Conservation (phyloP, 2,113 vertebrate genomes). For the Panurus biarmicus region DNA sequence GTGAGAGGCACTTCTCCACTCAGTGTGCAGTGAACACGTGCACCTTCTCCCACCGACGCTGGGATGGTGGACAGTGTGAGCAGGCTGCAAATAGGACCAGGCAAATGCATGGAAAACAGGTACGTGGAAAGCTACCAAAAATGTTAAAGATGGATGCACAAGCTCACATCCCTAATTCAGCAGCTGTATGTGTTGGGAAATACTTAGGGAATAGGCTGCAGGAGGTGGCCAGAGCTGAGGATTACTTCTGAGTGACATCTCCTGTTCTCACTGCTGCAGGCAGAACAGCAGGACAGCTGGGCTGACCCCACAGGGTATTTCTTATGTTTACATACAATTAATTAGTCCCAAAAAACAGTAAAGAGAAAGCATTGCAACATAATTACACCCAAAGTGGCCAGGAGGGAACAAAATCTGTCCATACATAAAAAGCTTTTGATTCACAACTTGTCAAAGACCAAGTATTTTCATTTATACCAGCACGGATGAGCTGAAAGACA, state of each 20-base stretch:
- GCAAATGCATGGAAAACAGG: background rate
- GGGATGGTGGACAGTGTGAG: rapidly evolving
- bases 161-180: background rate
- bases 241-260: background rate
- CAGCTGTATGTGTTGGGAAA: background rate
- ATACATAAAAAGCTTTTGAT: background rate
- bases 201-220: background rate
- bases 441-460: background rate
- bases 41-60: rapidly evolving
- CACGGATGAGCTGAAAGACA: background rate
- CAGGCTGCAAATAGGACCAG: background rate
- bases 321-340: background rate
- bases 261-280: background rate
- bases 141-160: background rate
- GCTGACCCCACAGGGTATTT: background rate
- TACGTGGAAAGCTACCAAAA: background rate
- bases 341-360: background rate
- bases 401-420: background rate
- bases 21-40: background rate
- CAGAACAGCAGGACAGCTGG: background rate
- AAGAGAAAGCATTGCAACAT: background rate
- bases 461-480: background rate
- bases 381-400: background rate
- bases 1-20: background rate
- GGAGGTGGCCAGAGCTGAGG: background rate